phyloP scores from a whole-genome alignment of 2,797 vertebrate genomes.

The Mus minutoides region DNA sequence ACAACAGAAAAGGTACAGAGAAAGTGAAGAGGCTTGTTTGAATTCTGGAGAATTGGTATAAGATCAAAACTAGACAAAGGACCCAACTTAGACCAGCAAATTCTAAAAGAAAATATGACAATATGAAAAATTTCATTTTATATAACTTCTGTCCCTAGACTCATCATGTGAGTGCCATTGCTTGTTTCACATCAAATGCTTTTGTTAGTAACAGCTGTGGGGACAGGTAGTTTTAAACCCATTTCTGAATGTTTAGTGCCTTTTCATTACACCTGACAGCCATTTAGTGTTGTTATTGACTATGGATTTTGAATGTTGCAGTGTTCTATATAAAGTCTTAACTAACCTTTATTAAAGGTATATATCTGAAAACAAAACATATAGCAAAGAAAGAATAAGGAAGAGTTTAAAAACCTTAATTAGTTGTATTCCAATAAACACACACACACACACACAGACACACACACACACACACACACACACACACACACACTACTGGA shows the following conservation, averaged over 20 bases:
- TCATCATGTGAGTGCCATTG: neutral
- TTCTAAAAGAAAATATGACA: neutral
- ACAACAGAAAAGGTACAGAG: neutral
- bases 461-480: neutral
- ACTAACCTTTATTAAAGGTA: neutral
- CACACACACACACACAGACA: neutral
- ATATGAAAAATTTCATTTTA: neutral
- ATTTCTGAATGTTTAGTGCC: neutral
- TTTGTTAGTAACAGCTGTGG: neutral
- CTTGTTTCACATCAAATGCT: neutral
- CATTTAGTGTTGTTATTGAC: neutral
- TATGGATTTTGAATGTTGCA: neutral
- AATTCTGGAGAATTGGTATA: neutral
- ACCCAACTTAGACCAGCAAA: neutral
- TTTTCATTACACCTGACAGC: neutral
- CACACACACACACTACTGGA: neutral
- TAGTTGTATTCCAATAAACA: neutral
- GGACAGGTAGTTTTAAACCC: neutral
- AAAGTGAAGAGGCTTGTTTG: neutral
- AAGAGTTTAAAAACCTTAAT: neutral
- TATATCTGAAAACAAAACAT: neutral
- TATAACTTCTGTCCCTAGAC: neutral
- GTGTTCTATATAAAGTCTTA: constrained; percentile 41
- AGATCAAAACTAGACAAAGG: neutral
- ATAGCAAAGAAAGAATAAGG: neutral